phyloP scores from a whole-genome alignment of 2,113 vertebrate species.

The Periophthalmus modestus region DNA sequence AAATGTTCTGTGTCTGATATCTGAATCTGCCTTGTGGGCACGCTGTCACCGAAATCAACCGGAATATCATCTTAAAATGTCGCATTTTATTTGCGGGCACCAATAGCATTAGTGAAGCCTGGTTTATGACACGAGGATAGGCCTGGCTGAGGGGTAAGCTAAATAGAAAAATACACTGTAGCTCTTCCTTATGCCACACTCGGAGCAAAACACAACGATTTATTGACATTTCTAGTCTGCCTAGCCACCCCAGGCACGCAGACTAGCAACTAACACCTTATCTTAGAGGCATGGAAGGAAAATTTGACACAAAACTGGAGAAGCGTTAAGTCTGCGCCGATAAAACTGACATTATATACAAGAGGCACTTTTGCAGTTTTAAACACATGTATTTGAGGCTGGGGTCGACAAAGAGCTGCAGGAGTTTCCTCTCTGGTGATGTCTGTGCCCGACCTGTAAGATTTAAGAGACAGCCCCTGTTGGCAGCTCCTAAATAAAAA shows the following conservation, averaged over 20 bases:
- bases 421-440: slow-evolving; percentile 30
- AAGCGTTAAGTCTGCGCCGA: slow-evolving; percentile 53
- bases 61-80: slow-evolving; percentile 71
- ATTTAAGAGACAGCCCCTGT: slow-evolving; percentile 48
- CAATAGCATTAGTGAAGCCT: slow-evolving; percentile 50
- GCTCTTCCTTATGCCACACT: slow-evolving; percentile 48
- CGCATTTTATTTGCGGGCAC: slow-evolving; percentile 44
- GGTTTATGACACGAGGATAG: slow-evolving; percentile 37
- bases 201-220: slow-evolving; percentile 65
- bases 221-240: slow-evolving; percentile 72
- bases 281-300: slow-evolving; percentile 44
- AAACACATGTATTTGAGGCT: slow-evolving; percentile 20
- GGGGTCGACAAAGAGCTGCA: slow-evolving; percentile 10
- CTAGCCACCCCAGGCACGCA: slow-evolving; percentile 49
- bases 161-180: slow-evolving; percentile 53
- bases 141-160: slow-evolving; percentile 58
- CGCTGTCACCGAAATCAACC: slow-evolving; percentile 59
- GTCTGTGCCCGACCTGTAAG: slow-evolving; percentile 35
- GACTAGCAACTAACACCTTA: slow-evolving; percentile 57
- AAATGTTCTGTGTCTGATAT: slow-evolving; percentile 42
- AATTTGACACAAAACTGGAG: slow-evolving; percentile 54
- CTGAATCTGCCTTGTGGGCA: slow-evolving; percentile 49
- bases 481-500: slow-evolving; percentile 44
- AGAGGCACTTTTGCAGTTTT: slow-evolving; percentile 11
- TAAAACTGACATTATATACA: slow-evolving; percentile 44